Percentiles rank a stretch among this genome's conserved stretches.
phyloP scores from a whole-genome alignment of 2,888 invertebrate genomes.

The Bruchidius siliquastri region DNA sequence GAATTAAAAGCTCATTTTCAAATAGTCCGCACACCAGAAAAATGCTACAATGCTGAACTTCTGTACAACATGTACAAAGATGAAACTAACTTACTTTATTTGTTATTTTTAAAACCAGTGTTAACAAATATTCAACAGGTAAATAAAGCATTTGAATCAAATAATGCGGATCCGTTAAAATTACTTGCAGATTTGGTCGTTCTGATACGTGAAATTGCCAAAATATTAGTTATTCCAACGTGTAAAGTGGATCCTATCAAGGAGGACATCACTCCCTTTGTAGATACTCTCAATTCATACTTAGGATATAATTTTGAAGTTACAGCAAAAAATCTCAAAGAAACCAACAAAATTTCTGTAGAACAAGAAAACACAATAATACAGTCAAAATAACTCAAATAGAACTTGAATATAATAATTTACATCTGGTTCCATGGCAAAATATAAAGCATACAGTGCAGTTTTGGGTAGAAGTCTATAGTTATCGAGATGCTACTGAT shows the following conservation, averaged over 20 bases:
- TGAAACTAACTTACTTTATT: background rate
- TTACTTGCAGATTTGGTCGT: background rate
- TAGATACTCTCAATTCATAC: background rate
- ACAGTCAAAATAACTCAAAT: background rate
- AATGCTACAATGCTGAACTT: background rate
- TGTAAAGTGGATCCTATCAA: background rate
- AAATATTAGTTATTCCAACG: too few relatives aligned
- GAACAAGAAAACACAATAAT: background rate
- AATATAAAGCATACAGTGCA: background rate
- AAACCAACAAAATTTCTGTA: background rate
- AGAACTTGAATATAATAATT: background rate
- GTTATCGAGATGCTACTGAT: background rate
- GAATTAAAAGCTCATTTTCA: constrained; percentile 16
- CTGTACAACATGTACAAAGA: background rate
- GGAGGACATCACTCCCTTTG: background rate
- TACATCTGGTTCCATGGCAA: background rate
- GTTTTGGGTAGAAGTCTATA: background rate
- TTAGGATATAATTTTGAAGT: background rate
- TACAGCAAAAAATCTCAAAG: background rate
- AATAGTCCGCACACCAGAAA: background rate
- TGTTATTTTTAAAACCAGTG: background rate
- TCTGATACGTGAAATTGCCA: too few relatives aligned
- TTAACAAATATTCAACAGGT: background rate
- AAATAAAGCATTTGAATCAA: background rate
- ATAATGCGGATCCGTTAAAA: background rate